Evolutionary conservation across 2,797 vertebrate species (phyloP), one percentile per base, ranked within the genome.

Genomic region (Platyrinchus mystaceus): DNA sequence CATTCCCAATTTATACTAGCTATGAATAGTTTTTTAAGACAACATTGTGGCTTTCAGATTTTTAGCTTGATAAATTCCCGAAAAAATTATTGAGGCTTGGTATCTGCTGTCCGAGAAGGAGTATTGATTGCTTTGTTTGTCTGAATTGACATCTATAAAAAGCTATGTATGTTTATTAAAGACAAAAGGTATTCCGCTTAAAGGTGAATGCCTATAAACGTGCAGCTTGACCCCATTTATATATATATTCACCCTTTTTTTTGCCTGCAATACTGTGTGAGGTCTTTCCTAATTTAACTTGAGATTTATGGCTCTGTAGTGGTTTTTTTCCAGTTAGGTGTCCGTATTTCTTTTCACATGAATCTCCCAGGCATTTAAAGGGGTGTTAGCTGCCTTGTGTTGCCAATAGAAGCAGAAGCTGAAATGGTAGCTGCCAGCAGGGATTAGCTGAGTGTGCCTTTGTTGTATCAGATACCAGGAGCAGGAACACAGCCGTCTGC

Each of bases 291-390:
- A 75, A 90, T 94, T 91, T 94, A 85, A 47, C 79, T 81, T 71
- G 43, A 86, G 50, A 91, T 94, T 95, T 93, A 93, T 91, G 58
- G 62, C 58, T 93, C 87, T 4, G 0, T 71, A 58, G 50, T 55
- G 37, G 3, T 84, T 94, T 93, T 93, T 86, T 92, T 84, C 80
- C 77, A 73, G 69, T 71, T 94, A 96, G 93, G 44, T 93, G 91
- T 56, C 82, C 23, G 4, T 91, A 87, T 91, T 93, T 94, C 84
- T 93, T 93, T 85, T 89, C 71, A 83, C 79, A 53, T 80, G 81
- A 89, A 77, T 93, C 75, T 95, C 52, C 21, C 36, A 60, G 87
- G 87, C 82, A 66, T 80, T 87, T 79, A 73, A 46, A 79, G 71
- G 74, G 59, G n/a, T 87, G 58, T 89, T 73, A 84, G 75, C 75